Percentiles rank a stretch among this genome's conserved stretches.
These are phyloP conservation scores for Pungitius pungitius DNA, from an alignment of 2,113 vertebrate species.

Conservation along the genomic window DNA sequence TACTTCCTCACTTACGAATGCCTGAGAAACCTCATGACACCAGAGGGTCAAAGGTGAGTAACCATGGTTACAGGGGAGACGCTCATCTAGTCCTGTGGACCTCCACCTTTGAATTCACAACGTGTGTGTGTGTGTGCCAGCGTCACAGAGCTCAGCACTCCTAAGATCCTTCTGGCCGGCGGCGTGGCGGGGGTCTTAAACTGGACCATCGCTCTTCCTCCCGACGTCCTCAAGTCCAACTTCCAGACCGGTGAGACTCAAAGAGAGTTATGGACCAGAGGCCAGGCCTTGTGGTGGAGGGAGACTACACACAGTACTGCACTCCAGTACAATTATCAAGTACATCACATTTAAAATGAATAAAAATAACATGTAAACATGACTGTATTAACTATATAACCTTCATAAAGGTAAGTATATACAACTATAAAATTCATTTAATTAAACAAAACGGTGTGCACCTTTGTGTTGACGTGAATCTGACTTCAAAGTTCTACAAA, in stretches of 20 bases:
- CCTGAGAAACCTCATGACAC: conserved; percentile 76
- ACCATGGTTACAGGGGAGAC: not conserved
- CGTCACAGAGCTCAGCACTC: conserved; percentile 72
- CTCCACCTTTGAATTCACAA: not conserved
- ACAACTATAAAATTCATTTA: too few species aligned
- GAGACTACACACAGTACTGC: too few species aligned
- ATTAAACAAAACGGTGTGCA: too few species aligned
- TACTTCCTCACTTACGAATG: conserved; percentile 83
- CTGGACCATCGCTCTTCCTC: conserved; percentile 81
- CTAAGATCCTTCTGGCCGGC: conserved; percentile 79
- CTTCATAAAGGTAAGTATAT: too few species aligned
- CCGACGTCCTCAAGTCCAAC: conserved; percentile 84
- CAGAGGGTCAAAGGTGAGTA: conserved; percentile 77
- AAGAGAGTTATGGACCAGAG: too few species aligned
- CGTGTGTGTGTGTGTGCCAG: conserved; percentile 45
- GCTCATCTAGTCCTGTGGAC: not conserved
- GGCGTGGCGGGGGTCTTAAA: conserved; percentile 79
- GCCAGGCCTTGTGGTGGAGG: too few species aligned
- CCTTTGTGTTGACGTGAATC: too few species aligned
- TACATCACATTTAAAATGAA: too few species aligned
- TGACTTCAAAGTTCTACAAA: too few species aligned
- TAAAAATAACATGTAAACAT: too few species aligned
- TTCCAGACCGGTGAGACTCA: conserved; percentile 79
- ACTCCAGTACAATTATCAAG: too few species aligned
- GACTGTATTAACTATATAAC: too few species aligned